A percentile compares a stretch with the other conserved stretches of the same genome.
phyloP scores from a whole-genome alignment of 2,888 invertebrate species.

The Piscicola geometra region DNA sequence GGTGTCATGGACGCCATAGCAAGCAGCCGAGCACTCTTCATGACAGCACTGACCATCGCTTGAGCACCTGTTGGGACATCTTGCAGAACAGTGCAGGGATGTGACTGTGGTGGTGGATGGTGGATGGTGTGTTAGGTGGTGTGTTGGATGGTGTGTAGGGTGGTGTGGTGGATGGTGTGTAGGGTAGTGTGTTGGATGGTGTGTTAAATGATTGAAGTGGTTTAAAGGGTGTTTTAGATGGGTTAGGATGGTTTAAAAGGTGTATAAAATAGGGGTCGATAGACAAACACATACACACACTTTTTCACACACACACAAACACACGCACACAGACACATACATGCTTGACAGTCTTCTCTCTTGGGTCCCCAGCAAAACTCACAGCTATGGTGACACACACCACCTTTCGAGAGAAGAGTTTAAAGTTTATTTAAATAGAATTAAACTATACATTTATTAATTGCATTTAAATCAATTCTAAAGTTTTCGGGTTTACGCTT shows the following conservation, averaged over 20 bases:
- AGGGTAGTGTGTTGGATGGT: background rate
- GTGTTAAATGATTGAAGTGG: background rate
- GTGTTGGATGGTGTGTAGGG: too few relatives aligned
- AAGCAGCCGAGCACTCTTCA: slow-evolving; percentile 29
- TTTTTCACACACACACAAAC: background rate
- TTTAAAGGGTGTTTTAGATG: too few relatives aligned
- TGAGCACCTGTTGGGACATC: slow-evolving; percentile 23
- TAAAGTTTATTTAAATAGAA: too few relatives aligned
- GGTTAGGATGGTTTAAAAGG: background rate
- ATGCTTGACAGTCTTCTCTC: background rate
- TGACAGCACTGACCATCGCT: slow-evolving; percentile 30
- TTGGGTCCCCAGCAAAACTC: background rate
- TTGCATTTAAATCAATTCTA: too few relatives aligned
- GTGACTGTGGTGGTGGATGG: slow-evolving; percentile 9
- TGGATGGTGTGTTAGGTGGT: too few relatives aligned
- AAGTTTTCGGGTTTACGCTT: too few relatives aligned
- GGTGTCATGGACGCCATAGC: slow-evolving; percentile 15
- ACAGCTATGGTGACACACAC: slow-evolving; percentile 11
- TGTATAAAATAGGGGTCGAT: background rate
- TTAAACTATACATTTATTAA: too few relatives aligned
- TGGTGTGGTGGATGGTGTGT: too few relatives aligned
- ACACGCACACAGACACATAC: background rate
- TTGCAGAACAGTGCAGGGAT: background rate
- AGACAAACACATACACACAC: too few relatives aligned
- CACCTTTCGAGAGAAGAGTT: too few relatives aligned